Percentiles rank a stretch among this genome's conserved stretches.
phyloP scores from a whole-genome alignment of 2,113 vertebrate genomes.

The Ammodytes dubius region DNA sequence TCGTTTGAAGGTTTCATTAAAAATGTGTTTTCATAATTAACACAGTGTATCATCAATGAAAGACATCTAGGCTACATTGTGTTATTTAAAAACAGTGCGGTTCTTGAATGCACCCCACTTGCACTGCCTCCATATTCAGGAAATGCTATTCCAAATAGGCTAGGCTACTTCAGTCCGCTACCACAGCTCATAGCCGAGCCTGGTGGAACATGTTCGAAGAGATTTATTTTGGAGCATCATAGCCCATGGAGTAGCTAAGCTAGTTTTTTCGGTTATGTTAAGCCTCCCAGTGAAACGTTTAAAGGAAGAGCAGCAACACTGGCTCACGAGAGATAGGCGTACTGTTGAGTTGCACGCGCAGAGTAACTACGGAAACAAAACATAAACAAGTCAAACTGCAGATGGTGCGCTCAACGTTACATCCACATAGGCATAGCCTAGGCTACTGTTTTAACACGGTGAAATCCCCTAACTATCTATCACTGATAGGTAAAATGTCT shows the following conservation, averaged over 20 bases:
- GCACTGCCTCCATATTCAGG: background rate
- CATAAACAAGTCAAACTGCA: background rate
- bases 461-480: background rate
- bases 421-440: background rate
- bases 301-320: background rate
- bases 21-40: background rate
- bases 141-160: background rate
- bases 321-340: too few species aligned
- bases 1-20: background rate
- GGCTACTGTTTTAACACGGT: background rate
- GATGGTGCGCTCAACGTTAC: background rate
- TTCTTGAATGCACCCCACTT: conserved; percentile 53
- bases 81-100: background rate
- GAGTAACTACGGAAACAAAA: conserved; percentile 52
- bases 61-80: too few species aligned
- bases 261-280: background rate
- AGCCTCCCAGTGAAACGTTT: background rate
- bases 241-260: too few species aligned
- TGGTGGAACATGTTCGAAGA: background rate
- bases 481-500: background rate
- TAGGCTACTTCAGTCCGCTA: background rate
- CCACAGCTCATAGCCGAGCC: background rate
- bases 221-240: background rate
- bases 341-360: background rate
- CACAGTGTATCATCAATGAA: too few species aligned